Conservation (phyloP, 2,113 vertebrate species). For the Lates calcarifer region DNA sequence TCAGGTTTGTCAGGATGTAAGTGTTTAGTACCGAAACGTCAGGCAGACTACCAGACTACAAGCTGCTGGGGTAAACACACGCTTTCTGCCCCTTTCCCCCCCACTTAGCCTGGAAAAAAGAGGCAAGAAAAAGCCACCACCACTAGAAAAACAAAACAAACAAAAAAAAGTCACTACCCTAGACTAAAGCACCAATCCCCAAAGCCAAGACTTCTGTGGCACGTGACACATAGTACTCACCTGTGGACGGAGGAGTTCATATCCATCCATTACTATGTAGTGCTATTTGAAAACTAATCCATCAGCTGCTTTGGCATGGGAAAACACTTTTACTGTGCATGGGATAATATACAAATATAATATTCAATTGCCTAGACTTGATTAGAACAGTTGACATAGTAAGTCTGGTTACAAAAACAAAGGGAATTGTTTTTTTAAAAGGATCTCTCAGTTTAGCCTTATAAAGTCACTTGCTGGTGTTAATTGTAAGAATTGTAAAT, state of each 20-base stretch:
- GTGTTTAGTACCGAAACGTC: slow-evolving; percentile 59
- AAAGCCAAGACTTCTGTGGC: slow-evolving; percentile 66
- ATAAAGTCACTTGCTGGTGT: slow-evolving; percentile 96
- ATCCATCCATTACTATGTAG: slow-evolving; percentile 51
- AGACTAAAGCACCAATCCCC: slow-evolving; percentile 61
- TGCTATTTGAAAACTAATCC: slow-evolving; percentile 67
- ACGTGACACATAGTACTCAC: slow-evolving; percentile 58
- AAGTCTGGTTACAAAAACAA: slow-evolving; percentile 76
- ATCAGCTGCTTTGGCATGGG: slow-evolving; percentile 79
- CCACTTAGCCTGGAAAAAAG: slow-evolving; percentile 30
- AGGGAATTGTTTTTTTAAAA: slow-evolving; percentile 81
- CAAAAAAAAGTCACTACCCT: slow-evolving; percentile 58
- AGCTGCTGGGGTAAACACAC: slow-evolving; percentile 60
- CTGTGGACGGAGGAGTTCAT: slow-evolving; percentile 40
- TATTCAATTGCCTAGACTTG: slow-evolving; percentile 62
- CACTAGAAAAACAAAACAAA: slow-evolving; percentile 38
- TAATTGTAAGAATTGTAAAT: slow-evolving; percentile 94
- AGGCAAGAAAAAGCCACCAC: slow-evolving; percentile 63
- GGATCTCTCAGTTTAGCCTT: slow-evolving; percentile 87
- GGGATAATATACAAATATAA: slow-evolving; percentile 72
- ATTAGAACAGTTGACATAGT: slow-evolving; percentile 67
- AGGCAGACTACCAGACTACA: slow-evolving; percentile 36
- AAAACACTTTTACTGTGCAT: slow-evolving; percentile 57
- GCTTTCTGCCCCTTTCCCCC: background rate
- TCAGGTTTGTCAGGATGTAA: slow-evolving; percentile 46